Evolutionary conservation across 2,888 invertebrate species (phyloP), one percentile per base, ranked within the genome.

Genomic region (Polietes domitor): DNA sequence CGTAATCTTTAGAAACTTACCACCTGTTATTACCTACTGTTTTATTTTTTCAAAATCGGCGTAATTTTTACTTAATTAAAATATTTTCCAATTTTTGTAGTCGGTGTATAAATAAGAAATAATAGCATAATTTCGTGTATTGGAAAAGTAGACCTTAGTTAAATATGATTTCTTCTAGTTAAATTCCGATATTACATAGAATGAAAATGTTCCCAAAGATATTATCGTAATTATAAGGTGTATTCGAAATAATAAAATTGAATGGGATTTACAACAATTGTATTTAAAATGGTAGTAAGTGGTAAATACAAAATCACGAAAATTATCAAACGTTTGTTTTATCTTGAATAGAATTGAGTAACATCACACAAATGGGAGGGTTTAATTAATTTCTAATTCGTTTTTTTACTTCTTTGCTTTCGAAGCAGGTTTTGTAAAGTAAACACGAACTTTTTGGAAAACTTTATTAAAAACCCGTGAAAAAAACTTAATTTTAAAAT

Each of bases 141-240:
- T 68, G 68, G 47, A 61, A 53, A 32, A 55, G 70, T 72, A 72
- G 37, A 32, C 9, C 9, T 37, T 37, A 37, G 37, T 12, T 72
- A 72, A 72, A 28, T 15, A 47, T 32, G 17, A 72, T 65, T 41
- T 65, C 21, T 41, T 65, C 12, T 37, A 65, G 65, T 19, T 17
- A 12, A 32, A 63, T 32, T 63, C 7, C 32, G 24, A 32, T 26
- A 55, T 47, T 41, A 58, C 58, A 17, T 68, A 63, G 19, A 77
- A 28, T 71, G 63, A 43, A 74, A 83, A 32, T 55, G 68, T 84
- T 81, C 79, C 81, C 81, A 84, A 81, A 84, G 81, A 84, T 72
- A 65, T 81, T 70, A 80, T 75, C 32, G 58, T 53, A 65, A 61
- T 26, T 43, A 72, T 73, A 75, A 72, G 41, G 55, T 50, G 17